phyloP scores from a whole-genome alignment of 1,140 invertebrate species.

The Idris sp. region DNA sequence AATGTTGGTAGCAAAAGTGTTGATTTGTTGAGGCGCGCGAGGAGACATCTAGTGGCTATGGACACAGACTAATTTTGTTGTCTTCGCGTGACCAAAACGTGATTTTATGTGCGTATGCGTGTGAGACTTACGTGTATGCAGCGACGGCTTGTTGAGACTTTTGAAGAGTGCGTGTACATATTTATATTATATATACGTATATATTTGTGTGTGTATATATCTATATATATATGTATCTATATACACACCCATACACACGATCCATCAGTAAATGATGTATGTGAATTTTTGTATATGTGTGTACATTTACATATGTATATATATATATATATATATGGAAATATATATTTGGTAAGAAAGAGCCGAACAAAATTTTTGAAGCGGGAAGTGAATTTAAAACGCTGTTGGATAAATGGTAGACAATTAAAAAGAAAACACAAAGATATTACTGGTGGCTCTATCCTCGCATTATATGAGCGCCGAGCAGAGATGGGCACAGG shows the following conservation, averaged over 20 bases:
- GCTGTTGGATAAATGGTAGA: constrained; percentile 60
- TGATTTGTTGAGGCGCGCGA: constrained; percentile 33
- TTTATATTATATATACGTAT: constrained; percentile 72
- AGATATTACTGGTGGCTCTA: constrained; percentile 71
- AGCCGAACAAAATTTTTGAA: constrained; percentile 27
- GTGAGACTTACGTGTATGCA: constrained; percentile 63
- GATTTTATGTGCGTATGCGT: constrained; percentile 64
- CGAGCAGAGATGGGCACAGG: constrained; percentile 65
- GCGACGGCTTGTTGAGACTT: constrained; percentile 69
- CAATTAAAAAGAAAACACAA: constrained; percentile 30
- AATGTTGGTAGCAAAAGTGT: constrained; percentile 45
- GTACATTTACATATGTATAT: constrained; percentile 64
- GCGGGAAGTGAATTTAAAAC: constrained; percentile 20
- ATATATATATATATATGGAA: constrained; percentile 71
- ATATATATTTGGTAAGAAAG: constrained; percentile 66
- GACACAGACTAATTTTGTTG: constrained; percentile 60
- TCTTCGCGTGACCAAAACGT: constrained; percentile 52
- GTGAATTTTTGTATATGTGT: too few relatives aligned
- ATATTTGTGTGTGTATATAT: too few relatives aligned
- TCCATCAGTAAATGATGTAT: constrained; percentile 62
- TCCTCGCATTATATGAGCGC: constrained; percentile 74
- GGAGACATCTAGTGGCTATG: constrained; percentile 53
- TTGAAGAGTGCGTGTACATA: constrained; percentile 74
- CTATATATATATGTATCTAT: too few relatives aligned
- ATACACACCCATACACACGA: constrained; percentile 58